phyloP scores from a whole-genome alignment of 2,888 invertebrate genomes.

The Tinea semifulvella region DNA sequence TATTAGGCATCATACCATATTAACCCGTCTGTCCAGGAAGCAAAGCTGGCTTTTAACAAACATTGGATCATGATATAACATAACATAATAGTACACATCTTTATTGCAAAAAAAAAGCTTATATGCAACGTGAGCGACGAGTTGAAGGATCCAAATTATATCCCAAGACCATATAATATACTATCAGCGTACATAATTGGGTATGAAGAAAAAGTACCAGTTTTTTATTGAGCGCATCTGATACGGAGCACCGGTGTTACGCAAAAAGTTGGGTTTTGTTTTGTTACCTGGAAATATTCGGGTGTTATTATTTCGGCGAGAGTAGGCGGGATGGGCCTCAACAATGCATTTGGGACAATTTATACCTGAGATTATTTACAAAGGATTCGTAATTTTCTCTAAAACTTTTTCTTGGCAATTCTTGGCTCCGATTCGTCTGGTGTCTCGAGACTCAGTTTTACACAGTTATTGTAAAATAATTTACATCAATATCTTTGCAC shows the following conservation, averaged over 20 bases:
- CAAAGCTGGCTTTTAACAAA: too few relatives aligned
- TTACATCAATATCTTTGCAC: too few relatives aligned
- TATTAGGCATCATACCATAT: too few relatives aligned
- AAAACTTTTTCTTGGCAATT: slow-evolving; percentile 26
- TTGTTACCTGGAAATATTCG: slow-evolving; percentile 49
- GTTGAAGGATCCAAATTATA: too few relatives aligned
- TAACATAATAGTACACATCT: too few relatives aligned
- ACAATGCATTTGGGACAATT: slow-evolving; percentile 43
- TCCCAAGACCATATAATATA: neutral
- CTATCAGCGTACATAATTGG: slow-evolving; percentile 37
- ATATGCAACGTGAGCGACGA: too few relatives aligned
- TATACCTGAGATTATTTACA: slow-evolving; percentile 59
- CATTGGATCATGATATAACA: too few relatives aligned
- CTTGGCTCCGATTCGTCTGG: slow-evolving; percentile 51
- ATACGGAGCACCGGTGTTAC: slow-evolving; percentile 38
- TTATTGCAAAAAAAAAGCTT: too few relatives aligned
- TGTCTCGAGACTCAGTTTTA: slow-evolving; percentile 24
- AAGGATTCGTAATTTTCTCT: slow-evolving; percentile 36
- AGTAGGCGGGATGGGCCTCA: slow-evolving; percentile 46
- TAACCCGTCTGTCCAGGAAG: too few relatives aligned
- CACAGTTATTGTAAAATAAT: too few relatives aligned
- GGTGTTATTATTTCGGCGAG: slow-evolving; percentile 45
- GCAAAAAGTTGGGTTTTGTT: slow-evolving; percentile 46
- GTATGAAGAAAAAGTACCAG: slow-evolving; percentile 21
- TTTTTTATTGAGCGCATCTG: slow-evolving; percentile 10